Evolutionary conservation across 1,140 invertebrate species (phyloP).

Genomic region (Anoplophora glabripennis): DNA sequence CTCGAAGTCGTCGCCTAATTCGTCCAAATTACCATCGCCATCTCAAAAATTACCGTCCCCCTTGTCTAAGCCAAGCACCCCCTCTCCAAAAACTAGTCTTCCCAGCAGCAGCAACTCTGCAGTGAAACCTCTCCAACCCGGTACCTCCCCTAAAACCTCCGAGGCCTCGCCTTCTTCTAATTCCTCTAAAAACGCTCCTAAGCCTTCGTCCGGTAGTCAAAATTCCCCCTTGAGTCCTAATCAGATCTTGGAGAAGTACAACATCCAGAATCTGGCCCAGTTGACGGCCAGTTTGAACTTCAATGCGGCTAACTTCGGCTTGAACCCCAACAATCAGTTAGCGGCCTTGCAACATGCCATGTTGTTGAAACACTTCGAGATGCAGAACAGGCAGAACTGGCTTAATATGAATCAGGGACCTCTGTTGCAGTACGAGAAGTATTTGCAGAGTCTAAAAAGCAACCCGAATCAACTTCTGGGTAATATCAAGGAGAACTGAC

Average conservation of each 20-base stretch:
- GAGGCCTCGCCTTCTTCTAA: not conserved
- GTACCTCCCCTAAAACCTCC: not conserved
- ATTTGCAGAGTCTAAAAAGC: conserved; percentile 40
- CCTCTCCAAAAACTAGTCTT: conserved; percentile 7
- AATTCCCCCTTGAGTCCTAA: conserved; percentile 33
- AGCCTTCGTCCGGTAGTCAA: not conserved
- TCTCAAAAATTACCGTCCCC: not conserved
- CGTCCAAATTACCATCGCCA: not conserved
- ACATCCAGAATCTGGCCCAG: conserved; percentile 47
- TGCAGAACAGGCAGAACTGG: conserved; percentile 42
- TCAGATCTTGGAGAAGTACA: conserved; percentile 46
- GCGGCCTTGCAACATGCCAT: conserved; percentile 44
- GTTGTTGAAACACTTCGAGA: conserved; percentile 43
- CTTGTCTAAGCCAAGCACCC: not conserved
- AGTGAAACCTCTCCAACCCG: too few species aligned
- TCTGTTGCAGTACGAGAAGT: conserved; percentile 46
- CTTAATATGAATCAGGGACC: conserved; percentile 37
- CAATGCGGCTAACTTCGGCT: conserved; percentile 28
- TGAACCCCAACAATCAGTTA: conserved; percentile 30
- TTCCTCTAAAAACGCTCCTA: conserved; percentile 9
- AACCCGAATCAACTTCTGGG: conserved; percentile 26
- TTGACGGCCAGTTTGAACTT: conserved; percentile 44
- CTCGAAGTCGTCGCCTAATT: not conserved
- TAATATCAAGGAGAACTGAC: conserved; percentile 41
- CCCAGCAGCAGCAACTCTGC: too few species aligned